phyloP scores from a whole-genome alignment of 2,888 invertebrate genomes.

The Lithophane ornitopus region DNA sequence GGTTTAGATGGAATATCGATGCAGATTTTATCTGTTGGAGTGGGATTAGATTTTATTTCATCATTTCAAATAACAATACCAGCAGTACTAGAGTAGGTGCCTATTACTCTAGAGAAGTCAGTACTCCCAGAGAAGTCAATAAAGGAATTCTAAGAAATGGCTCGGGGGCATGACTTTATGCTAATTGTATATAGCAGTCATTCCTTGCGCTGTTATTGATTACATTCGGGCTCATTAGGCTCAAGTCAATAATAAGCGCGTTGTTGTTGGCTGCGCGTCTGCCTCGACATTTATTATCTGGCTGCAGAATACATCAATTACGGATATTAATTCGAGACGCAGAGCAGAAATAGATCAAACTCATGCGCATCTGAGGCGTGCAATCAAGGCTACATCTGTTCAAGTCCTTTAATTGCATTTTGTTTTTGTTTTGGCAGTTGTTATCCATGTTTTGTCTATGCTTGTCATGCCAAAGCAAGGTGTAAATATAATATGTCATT shows the following conservation, averaged over 20 bases:
- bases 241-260: slow-evolving; percentile 59
- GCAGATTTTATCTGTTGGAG: slow-evolving; percentile 26
- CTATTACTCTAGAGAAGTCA: slow-evolving; percentile 11
- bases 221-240: slow-evolving; percentile 61
- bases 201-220: slow-evolving; percentile 61
- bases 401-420: slow-evolving; percentile 59
- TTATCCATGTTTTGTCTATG: slow-evolving; percentile 13
- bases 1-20: slow-evolving; percentile 50
- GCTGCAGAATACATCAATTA: slow-evolving; percentile 69
- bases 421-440: slow-evolving; percentile 45
- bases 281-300: slow-evolving; percentile 58
- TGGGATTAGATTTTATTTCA: slow-evolving; percentile 29
- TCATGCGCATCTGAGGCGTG: slow-evolving; percentile 61
- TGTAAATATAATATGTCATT: not conserved
- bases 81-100: not conserved
- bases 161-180: slow-evolving; percentile 31
- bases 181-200: slow-evolving; percentile 31
- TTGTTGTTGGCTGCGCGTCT: slow-evolving; percentile 56
- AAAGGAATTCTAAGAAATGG: slow-evolving; percentile 35
- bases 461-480: slow-evolving; percentile 3
- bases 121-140: slow-evolving; percentile 24
- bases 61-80: slow-evolving; percentile 23
- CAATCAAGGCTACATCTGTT: slow-evolving; percentile 54
- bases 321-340: slow-evolving; percentile 67
- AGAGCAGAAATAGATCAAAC: slow-evolving; percentile 75